These are phyloP conservation scores for Camponotus vicinus DNA, from an alignment of 1,140 invertebrate genomes.

Conservation along the genomic window DNA sequence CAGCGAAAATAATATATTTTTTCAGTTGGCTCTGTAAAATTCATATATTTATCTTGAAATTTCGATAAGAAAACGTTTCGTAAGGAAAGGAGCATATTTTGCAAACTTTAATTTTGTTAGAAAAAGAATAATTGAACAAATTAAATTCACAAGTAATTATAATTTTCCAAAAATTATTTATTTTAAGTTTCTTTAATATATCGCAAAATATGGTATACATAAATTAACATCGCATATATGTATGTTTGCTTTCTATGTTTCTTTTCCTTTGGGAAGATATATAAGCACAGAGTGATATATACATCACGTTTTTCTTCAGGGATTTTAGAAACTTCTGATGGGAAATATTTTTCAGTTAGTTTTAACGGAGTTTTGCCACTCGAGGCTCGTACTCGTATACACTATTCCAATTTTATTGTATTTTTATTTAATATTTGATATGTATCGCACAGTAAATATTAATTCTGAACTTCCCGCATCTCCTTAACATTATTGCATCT, in stretches of 20 bases:
- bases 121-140: neutral
- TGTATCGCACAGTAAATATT: neutral
- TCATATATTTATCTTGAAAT: neutral
- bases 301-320: neutral
- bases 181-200: neutral
- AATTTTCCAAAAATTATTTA: neutral
- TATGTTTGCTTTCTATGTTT: neutral
- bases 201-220: neutral
- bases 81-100: neutral
- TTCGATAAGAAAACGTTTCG: neutral
- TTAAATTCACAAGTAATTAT: neutral
- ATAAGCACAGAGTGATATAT: neutral
- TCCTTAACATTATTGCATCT: neutral
- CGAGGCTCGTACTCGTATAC: neutral
- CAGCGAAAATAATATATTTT: neutral
- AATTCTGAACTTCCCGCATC: neutral
- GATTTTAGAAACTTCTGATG: conserved; percentile 21
- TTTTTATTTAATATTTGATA: neutral
- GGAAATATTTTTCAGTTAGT: conserved; percentile 10
- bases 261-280: neutral
- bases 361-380: conserved; percentile 14
- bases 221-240: neutral
- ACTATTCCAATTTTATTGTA: neutral
- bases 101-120: neutral
- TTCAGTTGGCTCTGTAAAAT: neutral